phyloP scores from a whole-genome alignment of 1,140 invertebrate genomes.

The Diuraphis noxia region DNA sequence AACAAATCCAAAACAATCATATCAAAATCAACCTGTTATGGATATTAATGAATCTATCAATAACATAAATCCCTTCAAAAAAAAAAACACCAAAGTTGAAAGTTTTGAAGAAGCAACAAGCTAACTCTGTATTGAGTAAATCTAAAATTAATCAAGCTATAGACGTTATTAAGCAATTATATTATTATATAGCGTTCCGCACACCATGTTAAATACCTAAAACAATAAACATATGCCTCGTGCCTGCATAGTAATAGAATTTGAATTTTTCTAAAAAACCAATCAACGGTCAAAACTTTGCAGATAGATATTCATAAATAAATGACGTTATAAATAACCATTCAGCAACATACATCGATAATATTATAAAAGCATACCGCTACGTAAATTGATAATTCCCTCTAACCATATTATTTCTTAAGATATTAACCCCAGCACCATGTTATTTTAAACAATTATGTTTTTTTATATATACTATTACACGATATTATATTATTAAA shows the following conservation, averaged over 20 bases:
- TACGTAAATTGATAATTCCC: no score
- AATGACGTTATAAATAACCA: background rate
- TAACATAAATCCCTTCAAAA: background rate
- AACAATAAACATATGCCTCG: background rate
- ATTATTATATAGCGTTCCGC: background rate
- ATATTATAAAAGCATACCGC: no score
- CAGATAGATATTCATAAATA: background rate
- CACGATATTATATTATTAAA: no score
- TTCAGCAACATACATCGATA: no score
- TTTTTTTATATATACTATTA: no score
- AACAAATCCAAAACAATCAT: background rate
- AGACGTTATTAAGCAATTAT: background rate
- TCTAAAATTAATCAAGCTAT: background rate
- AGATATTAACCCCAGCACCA: no score
- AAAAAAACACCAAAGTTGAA: background rate
- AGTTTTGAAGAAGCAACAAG: background rate
- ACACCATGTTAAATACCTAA: background rate
- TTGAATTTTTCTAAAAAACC: background rate
- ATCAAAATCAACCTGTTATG: background rate
- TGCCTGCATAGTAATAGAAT: background rate
- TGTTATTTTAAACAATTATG: no score
- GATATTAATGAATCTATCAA: background rate
- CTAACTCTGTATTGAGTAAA: background rate
- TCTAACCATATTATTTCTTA: no score
- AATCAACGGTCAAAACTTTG: no score